Conservation (phyloP, 2,797 vertebrate species). For the Cyclopterus lumpus region DNA sequence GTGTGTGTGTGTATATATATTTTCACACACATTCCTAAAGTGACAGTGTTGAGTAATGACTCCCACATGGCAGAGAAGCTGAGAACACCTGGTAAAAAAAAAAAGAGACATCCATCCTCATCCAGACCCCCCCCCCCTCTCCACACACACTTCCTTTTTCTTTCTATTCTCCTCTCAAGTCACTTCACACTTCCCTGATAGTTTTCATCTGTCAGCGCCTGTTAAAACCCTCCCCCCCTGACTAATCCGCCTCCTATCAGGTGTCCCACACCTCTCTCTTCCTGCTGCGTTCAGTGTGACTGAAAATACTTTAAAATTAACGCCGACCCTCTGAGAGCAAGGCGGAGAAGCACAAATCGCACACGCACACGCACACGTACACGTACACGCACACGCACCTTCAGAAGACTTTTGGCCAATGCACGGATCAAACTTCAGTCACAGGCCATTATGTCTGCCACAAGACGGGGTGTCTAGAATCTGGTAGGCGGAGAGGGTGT, state of each 20-base stretch:
- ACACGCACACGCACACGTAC: too few relatives aligned
- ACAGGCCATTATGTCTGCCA: background rate
- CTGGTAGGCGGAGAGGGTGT: background rate
- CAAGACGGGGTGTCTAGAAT: background rate
- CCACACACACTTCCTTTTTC: background rate
- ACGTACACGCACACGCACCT: too few relatives aligned
- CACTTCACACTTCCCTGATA: constrained; percentile 18
- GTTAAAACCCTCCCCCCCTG: background rate
- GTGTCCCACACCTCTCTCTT: constrained; percentile 15
- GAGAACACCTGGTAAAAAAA: constrained; percentile 25
- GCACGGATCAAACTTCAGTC: background rate
- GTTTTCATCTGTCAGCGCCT: constrained; percentile 17
- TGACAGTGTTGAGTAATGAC: constrained; percentile 66
- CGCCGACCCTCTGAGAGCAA: background rate
- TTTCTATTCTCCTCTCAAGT: background rate
- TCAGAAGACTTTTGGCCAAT: background rate
- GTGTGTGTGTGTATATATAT: background rate
- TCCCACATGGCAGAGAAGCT: constrained; percentile 54
- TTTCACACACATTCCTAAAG: constrained; percentile 53
- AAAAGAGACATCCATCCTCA: constrained; percentile 13
- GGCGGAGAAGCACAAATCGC: background rate
- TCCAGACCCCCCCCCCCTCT: background rate
- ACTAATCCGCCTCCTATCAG: constrained; percentile 24
- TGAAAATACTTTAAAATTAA: constrained; percentile 33
- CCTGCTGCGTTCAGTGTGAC: background rate